Conservation (phyloP, 2,113 vertebrate genomes). For the Hyperoodon ampullatus region DNA sequence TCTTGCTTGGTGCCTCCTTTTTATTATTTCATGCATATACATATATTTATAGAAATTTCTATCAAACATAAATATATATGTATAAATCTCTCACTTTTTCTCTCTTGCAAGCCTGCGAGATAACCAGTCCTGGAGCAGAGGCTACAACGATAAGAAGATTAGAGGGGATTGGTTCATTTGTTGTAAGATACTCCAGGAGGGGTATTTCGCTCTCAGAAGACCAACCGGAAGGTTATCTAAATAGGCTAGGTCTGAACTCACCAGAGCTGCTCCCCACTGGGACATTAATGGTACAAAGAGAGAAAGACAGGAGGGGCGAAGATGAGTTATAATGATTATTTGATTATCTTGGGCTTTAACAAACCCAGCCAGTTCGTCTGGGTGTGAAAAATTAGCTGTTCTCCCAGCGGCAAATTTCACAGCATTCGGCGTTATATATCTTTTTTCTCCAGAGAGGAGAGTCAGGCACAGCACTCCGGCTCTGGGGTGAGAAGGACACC, state of each 20-base stretch:
- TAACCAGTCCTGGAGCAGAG: conserved; percentile 83
- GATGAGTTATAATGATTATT: conserved; percentile 72
- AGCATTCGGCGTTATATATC: conserved; percentile 45
- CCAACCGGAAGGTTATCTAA: conserved; percentile 88
- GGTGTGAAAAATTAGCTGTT: conserved; percentile 81
- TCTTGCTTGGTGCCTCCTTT: conserved; percentile 45
- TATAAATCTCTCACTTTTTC: conserved; percentile 60
- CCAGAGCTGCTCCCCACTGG: conserved; percentile 79
- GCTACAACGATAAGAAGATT: conserved; percentile 88
- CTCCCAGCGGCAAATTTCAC: conserved; percentile 76
- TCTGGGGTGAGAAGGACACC: neutral
- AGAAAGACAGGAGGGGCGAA: conserved; percentile 48
- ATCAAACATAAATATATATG: conserved; percentile 14
- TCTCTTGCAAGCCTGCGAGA: conserved; percentile 79
- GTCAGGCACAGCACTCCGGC: neutral
- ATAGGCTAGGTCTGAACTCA: conserved; percentile 83
- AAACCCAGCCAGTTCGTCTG: conserved; percentile 78
- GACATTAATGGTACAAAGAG: conserved; percentile 81
- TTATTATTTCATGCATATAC: neutral
- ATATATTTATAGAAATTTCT: conserved; percentile 9
- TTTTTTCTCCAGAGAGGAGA: conserved; percentile 59
- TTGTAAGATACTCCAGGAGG: conserved; percentile 84
- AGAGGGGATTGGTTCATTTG: conserved; percentile 85
- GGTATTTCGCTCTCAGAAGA: conserved; percentile 82
- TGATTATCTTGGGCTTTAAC: conserved; percentile 82